Evolutionary conservation across 2,888 invertebrate genomes (phyloP), one percentile per base, ranked within the genome.

Genomic region (Carterocephalus palaemon): DNA sequence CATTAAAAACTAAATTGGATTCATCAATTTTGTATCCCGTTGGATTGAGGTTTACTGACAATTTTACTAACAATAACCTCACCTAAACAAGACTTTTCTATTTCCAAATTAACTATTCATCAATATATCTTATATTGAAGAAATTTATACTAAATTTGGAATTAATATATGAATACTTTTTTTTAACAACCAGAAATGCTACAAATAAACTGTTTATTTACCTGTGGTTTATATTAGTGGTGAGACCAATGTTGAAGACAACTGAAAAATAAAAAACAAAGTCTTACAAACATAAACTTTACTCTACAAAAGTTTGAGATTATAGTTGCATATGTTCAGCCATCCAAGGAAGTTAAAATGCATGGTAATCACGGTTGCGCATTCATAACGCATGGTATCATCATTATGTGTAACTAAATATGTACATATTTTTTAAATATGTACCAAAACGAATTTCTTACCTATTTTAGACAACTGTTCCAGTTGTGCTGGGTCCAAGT

Each of bases 321-420:
- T 15, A 20, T 17, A 22, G 2, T 28, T 39, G 41, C 47, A 19
- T 16, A 23, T 47, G 6, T 31, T 85, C 86, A 86, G 86, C 84
- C 86, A 86, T 86, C 86, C 86, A 86, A 86, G 86, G 85, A 86
- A 86, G 86, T 84, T 70, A 64, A 79, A 77, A 84, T 84, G 84
- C 80, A 70, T 85, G 79, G 84, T 86, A 86, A 86, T 84, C 86
- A 86, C 51, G 79, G 81, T 84, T 85, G 81, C 85, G 78, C 86
- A 75, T 81, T 84, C 85, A 85, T 83, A 53, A 72, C 60, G 83
- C 84, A 85, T 82, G 74, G 49, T 82, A 82, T 82, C 86, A 86
- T 86, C 86, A 86, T 74, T 53, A 20, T 41, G 22, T 31, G 28
- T 6, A 9, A 13, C n/a, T n/a, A 28, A 5, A 26, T 28, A n/a